Base-by-base conservation (phyloP, 2,797 vertebrate genomes). In the Bufotes viridis region DNA sequence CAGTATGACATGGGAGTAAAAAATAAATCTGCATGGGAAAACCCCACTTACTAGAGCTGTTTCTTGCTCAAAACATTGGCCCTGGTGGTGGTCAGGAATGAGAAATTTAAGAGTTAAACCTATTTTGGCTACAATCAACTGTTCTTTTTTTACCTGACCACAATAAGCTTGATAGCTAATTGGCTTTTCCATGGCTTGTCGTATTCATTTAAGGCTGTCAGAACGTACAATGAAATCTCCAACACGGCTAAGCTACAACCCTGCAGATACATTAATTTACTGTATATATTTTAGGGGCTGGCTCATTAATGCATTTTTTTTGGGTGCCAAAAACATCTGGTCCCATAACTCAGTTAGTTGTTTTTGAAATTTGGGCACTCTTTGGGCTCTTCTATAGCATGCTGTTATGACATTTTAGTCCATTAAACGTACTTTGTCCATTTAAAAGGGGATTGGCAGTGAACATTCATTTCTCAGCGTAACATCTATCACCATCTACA, bases 121-220 rank as follows among this genome's bases (percentile, higher is more conserved):
- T 15, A 2, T 9, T 8, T 1, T 24, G 22, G 34, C 60, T 65
- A 67, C 34, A 51, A 65, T 65, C 80, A 51, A 65, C 34, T 65
- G 14, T 60, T 51, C 17, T 65, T 81, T 53, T 34, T 81, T 29
- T 60, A 51, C 20, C 13, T 51, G n/a, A 65, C 60, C 80, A 81
- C 58, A 60, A 34, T 20, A 42, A 65, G 34, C 80, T 51, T 65
- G 42, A 20, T 67, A 13, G 20, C 42, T 63, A n/a, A 11, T 12
- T 5, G 18, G 29, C 58, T 63, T 29, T 51, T 12, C 34, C 80
- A 81, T 81, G 80, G 61, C 60, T 81, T 81, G 80, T 81, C 60
- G 3, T 42, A 67, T 81, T 67, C 60, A 65, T 26, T 81, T 81
- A 81, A 81, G 80, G 80, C 80, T 65, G n/a, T 60, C 29, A 80